phyloP scores from a whole-genome alignment of 53 echinoderm and acorn worm genomes.

The Paracentrotus lividus region DNA sequence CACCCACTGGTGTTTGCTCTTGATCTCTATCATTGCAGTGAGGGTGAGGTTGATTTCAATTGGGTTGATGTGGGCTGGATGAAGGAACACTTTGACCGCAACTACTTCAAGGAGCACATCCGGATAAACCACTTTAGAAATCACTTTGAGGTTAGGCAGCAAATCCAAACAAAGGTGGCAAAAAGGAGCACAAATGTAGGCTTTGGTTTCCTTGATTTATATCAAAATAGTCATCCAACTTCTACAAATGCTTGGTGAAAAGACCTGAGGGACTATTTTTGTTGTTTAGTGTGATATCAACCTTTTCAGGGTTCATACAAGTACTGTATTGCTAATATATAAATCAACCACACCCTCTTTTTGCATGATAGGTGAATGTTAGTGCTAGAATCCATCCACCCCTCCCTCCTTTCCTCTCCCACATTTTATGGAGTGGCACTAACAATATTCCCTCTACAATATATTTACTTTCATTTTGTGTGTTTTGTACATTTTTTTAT shows the following conservation, averaged over 20 bases:
- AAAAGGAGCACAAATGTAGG: slow-evolving; percentile 31
- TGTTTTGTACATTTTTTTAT: background rate
- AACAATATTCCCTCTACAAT: background rate
- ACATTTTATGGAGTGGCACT: background rate
- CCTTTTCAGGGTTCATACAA: no score
- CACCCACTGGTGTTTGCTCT: background rate
- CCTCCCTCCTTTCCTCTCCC: background rate
- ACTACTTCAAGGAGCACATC: slow-evolving; percentile 89
- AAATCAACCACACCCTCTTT: background rate
- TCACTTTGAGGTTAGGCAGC: slow-evolving; percentile 84
- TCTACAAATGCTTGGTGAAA: background rate
- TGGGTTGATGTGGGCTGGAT: slow-evolving; percentile 94
- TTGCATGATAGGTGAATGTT: background rate
- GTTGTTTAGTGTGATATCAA: background rate
- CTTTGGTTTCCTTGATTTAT: background rate
- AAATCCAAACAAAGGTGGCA: background rate
- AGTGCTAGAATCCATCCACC: background rate
- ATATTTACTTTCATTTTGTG: background rate
- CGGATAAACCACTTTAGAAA: slow-evolving; percentile 93
- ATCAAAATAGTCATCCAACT: background rate
- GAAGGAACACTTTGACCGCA: slow-evolving; percentile 91
- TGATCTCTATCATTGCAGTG: slow-evolving; percentile 65
- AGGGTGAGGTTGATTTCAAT: slow-evolving; percentile 90
- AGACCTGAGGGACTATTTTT: background rate
- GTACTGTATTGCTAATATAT: background rate